Evolutionary conservation across 2,888 invertebrate species (phyloP).

Genomic region (Eupithecia tripunctaria): DNA sequence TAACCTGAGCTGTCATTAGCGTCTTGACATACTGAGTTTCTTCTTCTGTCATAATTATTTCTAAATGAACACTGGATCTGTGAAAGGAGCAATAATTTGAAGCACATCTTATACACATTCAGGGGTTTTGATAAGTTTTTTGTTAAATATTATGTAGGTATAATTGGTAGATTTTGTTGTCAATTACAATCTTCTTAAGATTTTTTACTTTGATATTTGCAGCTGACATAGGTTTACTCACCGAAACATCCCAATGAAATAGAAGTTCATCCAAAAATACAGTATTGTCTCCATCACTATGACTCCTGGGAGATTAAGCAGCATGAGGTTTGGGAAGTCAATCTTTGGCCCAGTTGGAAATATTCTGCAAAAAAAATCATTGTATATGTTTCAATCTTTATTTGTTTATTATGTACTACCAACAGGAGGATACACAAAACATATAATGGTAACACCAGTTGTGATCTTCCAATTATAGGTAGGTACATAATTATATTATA

Average conservation of each 20-base stretch:
- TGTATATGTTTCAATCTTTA: neutral
- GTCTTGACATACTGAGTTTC: constrained; percentile 66
- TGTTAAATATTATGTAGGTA: too few species aligned
- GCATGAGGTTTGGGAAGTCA: constrained; percentile 68
- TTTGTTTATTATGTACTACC: too few species aligned
- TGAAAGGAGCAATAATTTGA: neutral
- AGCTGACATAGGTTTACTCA: constrained; percentile 33
- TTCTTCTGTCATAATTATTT: constrained; percentile 68
- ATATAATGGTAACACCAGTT: too few species aligned
- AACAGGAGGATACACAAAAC: too few species aligned
- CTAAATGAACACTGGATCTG: constrained; percentile 59
- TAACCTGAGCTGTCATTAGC: constrained; percentile 57
- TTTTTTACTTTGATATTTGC: too few species aligned
- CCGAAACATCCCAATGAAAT: constrained; percentile 74
- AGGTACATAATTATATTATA: too few species aligned
- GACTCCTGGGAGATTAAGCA: constrained; percentile 69
- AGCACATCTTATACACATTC: neutral
- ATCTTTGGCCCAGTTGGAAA: constrained; percentile 62
- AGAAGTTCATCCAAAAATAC: constrained; percentile 74
- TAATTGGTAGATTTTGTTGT: too few species aligned
- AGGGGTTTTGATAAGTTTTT: too few species aligned
- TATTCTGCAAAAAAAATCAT: constrained; percentile 28
- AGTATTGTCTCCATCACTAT: constrained; percentile 66
- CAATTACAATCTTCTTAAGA: too few species aligned
- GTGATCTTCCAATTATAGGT: too few species aligned